Percentiles rank a stretch among this genome's conserved stretches.
phyloP scores from a whole-genome alignment of 2,797 vertebrate genomes.

The Phoeniculus purpureus region DNA sequence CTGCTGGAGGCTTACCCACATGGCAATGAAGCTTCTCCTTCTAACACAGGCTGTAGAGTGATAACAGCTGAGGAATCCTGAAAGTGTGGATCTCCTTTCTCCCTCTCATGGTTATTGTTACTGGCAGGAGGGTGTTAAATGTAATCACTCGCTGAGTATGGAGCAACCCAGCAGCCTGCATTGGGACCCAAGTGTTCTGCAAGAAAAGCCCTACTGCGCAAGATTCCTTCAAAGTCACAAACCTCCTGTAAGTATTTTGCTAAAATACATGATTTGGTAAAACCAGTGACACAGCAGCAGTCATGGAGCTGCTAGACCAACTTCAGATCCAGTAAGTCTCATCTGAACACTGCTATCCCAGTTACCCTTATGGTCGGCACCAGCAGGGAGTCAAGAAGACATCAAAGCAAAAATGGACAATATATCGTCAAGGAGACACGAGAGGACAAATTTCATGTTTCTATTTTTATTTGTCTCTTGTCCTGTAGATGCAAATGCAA shows the following conservation, averaged over 20 bases:
- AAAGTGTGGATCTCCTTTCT: neutral
- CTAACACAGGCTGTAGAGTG: neutral
- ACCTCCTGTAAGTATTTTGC: neutral
- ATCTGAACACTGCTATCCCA: neutral
- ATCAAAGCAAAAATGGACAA: too few species aligned
- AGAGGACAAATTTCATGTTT: too few species aligned
- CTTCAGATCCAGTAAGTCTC: neutral
- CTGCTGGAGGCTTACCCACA: neutral
- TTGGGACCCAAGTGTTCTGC: neutral
- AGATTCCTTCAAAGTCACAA: neutral
- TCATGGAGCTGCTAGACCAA: neutral
- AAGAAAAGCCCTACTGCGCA: neutral
- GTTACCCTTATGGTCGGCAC: neutral
- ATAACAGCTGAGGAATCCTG: neutral
- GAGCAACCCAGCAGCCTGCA: neutral
- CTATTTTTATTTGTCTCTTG: too few species aligned
- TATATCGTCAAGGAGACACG: too few species aligned
- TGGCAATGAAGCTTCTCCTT: neutral
- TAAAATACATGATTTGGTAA: neutral
- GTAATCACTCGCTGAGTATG: neutral
- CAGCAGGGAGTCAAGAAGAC: neutral
- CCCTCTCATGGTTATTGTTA: neutral
- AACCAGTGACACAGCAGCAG: neutral
- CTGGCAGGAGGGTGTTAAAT: neutral
- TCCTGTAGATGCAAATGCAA: too few species aligned